Conservation (phyloP, 2,113 vertebrate species). For the Pangasianodon gigas region DNA sequence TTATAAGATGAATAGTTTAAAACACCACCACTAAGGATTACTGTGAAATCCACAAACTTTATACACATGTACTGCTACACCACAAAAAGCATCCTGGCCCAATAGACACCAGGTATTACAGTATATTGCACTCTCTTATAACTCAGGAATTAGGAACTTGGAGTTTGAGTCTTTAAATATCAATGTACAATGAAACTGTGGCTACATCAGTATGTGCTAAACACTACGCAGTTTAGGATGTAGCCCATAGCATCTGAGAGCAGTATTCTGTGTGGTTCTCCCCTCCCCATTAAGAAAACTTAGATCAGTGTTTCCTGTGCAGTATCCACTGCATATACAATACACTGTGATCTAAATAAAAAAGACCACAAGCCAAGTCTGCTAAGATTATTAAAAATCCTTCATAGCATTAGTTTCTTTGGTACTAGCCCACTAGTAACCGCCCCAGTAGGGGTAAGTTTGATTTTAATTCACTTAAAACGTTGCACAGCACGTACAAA, state of each 20-base stretch:
- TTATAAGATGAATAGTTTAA: slow-evolving; percentile 22
- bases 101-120: neutral
- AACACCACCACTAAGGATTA: slow-evolving; percentile 18
- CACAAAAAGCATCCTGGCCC: neutral
- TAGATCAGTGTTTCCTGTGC: neutral
- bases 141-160: neutral
- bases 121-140: slow-evolving; percentile 30
- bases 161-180: neutral
- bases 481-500: neutral
- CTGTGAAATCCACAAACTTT: neutral
- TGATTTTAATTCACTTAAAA: neutral
- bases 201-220: neutral
- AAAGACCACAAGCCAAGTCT: neutral
- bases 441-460: neutral
- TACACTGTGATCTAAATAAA: neutral
- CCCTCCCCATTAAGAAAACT: neutral
- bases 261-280: neutral
- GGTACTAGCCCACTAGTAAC: neutral
- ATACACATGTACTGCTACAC: neutral
- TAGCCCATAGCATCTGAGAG: neutral
- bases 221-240: neutral
- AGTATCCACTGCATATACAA: neutral
- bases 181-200: neutral
- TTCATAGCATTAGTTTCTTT: slow-evolving; percentile 3
- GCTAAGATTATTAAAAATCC: neutral